Percentiles rank a stretch among this genome's conserved stretches.
Conservation (phyloP, 2,113 vertebrate species). For the Brachypteracias leptosomus region DNA sequence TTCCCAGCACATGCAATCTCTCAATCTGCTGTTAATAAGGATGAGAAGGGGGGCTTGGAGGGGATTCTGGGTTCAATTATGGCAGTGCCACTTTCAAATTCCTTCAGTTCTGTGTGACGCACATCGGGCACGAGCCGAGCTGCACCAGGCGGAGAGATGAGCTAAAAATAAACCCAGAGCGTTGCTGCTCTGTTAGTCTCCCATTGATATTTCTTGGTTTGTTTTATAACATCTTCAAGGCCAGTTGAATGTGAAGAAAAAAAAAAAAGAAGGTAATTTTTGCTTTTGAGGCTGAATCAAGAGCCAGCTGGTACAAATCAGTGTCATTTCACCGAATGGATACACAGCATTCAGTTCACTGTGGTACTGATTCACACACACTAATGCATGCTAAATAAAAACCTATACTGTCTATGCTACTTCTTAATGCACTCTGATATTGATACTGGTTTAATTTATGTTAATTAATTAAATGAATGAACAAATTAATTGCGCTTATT, state of each 20-base stretch:
- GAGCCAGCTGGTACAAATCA: background rate
- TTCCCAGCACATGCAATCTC: background rate
- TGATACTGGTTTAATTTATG: slow-evolving; percentile 12
- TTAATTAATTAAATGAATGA: background rate
- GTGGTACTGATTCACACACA: background rate
- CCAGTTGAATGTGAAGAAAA: background rate
- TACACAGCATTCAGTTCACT: background rate
- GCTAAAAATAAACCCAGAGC: background rate
- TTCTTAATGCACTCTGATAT: background rate
- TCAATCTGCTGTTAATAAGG: background rate
- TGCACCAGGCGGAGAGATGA: background rate
- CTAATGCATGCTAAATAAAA: background rate
- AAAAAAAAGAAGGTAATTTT: background rate
- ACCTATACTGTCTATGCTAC: background rate
- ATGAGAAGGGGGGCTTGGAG: background rate
- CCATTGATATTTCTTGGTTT: background rate
- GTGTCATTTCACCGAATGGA: background rate
- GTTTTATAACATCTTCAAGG: background rate
- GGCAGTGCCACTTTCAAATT: background rate
- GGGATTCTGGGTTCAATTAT: background rate
- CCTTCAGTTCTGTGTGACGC: background rate
- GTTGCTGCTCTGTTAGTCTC: background rate
- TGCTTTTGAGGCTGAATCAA: background rate
- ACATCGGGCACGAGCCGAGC: background rate
- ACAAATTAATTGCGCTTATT: background rate